These are phyloP conservation scores for Papilio dardanus DNA, from an alignment of 1,140 invertebrate species.

Conservation along the genomic window DNA sequence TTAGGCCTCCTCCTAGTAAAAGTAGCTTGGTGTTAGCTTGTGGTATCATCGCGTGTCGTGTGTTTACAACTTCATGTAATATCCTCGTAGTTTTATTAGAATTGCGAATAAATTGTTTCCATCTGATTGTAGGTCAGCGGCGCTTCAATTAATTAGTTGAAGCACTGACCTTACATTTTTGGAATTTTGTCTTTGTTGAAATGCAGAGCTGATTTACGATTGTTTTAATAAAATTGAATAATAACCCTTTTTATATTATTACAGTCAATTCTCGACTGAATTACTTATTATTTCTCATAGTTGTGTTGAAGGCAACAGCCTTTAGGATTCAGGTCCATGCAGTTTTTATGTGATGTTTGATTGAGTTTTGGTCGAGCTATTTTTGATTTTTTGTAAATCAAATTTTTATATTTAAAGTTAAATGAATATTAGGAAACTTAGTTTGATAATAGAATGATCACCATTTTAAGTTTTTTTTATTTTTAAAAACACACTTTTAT, in stretches of 20 bases:
- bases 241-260: not conserved
- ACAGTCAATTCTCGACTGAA: not conserved
- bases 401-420: too few species aligned
- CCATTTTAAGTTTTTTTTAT: not conserved
- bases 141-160: constrained; percentile 50
- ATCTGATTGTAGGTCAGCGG: constrained; percentile 51
- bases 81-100: constrained; percentile 43
- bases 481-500: not conserved
- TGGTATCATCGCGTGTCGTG: not conserved
- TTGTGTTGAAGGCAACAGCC: not conserved
- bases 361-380: too few species aligned
- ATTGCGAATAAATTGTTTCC: constrained; percentile 54
- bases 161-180: constrained; percentile 33
- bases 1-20: not conserved
- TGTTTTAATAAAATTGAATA: not conserved
- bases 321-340: too few species aligned
- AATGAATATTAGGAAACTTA: too few species aligned
- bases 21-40: not conserved
- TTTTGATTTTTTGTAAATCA: too few species aligned
- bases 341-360: too few species aligned
- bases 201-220: not conserved
- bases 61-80: constrained; percentile 2
- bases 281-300: not conserved
- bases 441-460: too few species aligned
- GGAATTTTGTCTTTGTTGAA: constrained; percentile 35